Conservation (phyloP, 2,797 vertebrate genomes). For the Phalloptychus januarius region DNA sequence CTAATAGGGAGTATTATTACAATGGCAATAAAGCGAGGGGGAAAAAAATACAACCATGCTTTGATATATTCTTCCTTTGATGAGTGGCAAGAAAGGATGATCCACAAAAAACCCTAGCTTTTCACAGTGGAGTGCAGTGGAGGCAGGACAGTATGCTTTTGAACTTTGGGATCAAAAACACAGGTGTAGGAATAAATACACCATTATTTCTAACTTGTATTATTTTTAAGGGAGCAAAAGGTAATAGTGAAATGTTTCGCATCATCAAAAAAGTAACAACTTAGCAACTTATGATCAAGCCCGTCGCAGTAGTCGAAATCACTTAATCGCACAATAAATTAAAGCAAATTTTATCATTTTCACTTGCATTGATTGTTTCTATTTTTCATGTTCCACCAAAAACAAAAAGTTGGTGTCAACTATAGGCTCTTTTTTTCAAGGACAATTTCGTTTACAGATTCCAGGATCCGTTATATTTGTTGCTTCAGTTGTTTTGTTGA, state of each 20-base stretch:
- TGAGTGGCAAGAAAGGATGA: constrained; percentile 60
- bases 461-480: no score
- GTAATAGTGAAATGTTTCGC: not conserved
- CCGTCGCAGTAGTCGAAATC: no score
- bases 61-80: constrained; percentile 68
- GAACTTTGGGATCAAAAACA: constrained; percentile 40
- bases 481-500: no score
- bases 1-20: constrained; percentile 68
- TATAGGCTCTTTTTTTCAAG: no score
- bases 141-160: constrained; percentile 60
- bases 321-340: no score
- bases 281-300: not conserved
- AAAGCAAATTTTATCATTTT: no score
- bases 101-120: constrained; percentile 64
- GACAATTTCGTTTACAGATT: no score
- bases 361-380: no score
- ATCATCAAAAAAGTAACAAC: not conserved
- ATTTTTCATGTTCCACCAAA: no score
- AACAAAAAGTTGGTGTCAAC: no score
- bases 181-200: not conserved
- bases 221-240: not conserved
- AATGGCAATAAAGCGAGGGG: constrained; percentile 56
- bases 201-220: not conserved
- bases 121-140: constrained; percentile 35
- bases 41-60: constrained; percentile 42